Evolutionary conservation across 2,797 vertebrate species (phyloP).

Genomic region (Lepus townsendii): DNA sequence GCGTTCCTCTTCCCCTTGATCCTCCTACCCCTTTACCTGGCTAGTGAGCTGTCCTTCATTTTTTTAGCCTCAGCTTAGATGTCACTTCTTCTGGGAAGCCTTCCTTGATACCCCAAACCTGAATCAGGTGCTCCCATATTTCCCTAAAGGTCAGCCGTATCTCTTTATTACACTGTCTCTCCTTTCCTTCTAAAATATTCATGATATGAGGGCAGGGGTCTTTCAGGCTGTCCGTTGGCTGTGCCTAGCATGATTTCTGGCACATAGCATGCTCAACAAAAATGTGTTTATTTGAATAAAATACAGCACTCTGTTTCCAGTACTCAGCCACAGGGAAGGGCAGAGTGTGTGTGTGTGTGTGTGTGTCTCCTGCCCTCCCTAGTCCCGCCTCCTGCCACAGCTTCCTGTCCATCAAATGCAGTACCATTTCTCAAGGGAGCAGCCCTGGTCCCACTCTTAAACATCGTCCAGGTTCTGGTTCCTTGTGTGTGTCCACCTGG

Average conservation of each 20-base stretch:
- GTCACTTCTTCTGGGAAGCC: neutral
- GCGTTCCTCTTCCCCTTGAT: neutral
- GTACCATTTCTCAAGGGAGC: neutral
- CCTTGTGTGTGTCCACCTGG: no score
- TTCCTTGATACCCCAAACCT: neutral
- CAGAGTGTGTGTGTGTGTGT: neutral
- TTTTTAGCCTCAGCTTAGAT: neutral
- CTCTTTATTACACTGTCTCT: neutral
- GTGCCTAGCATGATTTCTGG: neutral
- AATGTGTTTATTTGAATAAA: conserved; percentile 1
- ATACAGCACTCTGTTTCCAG: neutral
- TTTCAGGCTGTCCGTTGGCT: conserved; percentile 24
- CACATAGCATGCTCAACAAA: conserved; percentile 3
- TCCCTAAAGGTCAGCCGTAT: neutral
- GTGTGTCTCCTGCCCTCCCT: neutral
- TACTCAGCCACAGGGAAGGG: neutral
- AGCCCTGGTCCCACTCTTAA: neutral
- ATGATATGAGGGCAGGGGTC: neutral
- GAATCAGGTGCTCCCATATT: neutral
- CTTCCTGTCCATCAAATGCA: neutral
- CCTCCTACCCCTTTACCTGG: neutral
- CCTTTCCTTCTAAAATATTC: neutral
- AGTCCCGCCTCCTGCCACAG: neutral
- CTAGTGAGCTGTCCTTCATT: neutral
- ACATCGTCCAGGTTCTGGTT: neutral